These are phyloP conservation scores for Peribatodes rhomboidaria DNA, from an alignment of 2,888 invertebrate genomes.

Conservation along the genomic window DNA sequence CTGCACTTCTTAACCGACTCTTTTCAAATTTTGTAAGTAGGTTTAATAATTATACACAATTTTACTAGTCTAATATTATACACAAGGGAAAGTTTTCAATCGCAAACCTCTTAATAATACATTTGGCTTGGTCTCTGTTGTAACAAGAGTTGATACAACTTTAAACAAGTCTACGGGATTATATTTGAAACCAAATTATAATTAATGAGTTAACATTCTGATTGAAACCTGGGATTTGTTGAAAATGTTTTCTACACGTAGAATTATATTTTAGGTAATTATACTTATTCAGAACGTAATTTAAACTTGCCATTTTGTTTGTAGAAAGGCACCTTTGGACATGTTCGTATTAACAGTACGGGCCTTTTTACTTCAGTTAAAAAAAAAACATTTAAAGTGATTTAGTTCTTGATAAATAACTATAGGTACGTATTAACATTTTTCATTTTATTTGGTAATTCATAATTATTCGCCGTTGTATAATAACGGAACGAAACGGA, in stretches of 20 bases:
- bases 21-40: no score
- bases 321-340: slow-evolving; percentile 41
- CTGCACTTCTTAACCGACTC: no score
- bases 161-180: slow-evolving; percentile 13
- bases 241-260: slow-evolving; percentile 35
- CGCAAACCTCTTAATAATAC: background rate
- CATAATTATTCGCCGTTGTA: no score
- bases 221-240: slow-evolving; percentile 30
- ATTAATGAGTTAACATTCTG: slow-evolving; percentile 17
- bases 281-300: slow-evolving; percentile 33
- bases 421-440: no score
- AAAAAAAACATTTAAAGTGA: no score
- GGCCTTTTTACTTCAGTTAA: background rate
- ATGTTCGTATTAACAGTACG: slow-evolving; percentile 5
- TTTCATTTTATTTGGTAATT: no score
- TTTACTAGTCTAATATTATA: no score
- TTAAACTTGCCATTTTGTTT: slow-evolving; percentile 35
- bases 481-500: no score
- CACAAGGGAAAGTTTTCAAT: no score
- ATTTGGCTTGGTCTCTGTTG: slow-evolving; percentile 3
- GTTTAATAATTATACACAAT: no score
- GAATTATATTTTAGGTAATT: slow-evolving; percentile 26
- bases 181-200: slow-evolving; percentile 21
- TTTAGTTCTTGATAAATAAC: no score
- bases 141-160: slow-evolving; percentile 9